Percentiles rank a stretch among this genome's conserved stretches.
These are phyloP conservation scores for Musca vetustissima DNA, from an alignment of 1,140 invertebrate genomes.

Conservation along the genomic window DNA sequence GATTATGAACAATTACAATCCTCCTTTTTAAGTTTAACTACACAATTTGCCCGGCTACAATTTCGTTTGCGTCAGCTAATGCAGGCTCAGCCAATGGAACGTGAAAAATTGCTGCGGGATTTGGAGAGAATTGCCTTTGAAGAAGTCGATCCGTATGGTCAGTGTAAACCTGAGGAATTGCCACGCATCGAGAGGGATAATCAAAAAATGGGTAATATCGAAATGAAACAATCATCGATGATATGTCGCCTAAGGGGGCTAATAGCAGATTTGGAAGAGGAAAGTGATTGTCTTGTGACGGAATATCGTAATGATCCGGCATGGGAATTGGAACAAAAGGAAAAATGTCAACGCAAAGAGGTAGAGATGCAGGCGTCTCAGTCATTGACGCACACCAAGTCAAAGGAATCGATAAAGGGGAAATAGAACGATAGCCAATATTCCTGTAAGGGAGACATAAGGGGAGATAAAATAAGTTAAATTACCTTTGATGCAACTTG, in stretches of 20 bases:
- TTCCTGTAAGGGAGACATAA: too few relatives aligned
- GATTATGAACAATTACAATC: slow-evolving; percentile 22
- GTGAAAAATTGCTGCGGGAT: background rate
- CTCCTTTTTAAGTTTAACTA: slow-evolving; percentile 9
- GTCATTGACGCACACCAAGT: background rate
- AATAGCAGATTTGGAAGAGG: background rate
- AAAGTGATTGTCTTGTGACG: background rate
- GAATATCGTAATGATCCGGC: background rate
- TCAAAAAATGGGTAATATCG: slow-evolving; percentile 21
- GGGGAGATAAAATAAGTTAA: too few relatives aligned
- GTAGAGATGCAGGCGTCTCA: background rate
- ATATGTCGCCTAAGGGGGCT: slow-evolving; percentile 10
- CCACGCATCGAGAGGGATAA: slow-evolving; percentile 7
- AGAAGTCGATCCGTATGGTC: background rate
- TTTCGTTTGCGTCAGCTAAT: slow-evolving; percentile 27
- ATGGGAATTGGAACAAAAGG: background rate
- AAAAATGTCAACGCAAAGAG: background rate
- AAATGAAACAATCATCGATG: slow-evolving; percentile 18
- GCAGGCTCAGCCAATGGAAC: slow-evolving; percentile 15
- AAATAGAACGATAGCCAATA: too few relatives aligned
- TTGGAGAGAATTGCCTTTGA: slow-evolving; percentile 21
- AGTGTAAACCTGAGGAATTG: slow-evolving; percentile 1
- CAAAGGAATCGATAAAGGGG: background rate
- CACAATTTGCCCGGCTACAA: slow-evolving; percentile 27
- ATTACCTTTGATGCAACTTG: too few relatives aligned